Evolutionary conservation across 2,797 vertebrate genomes (phyloP), one percentile per base, ranked within the genome.

Genomic region (Rhynchonycteris naso): DNA sequence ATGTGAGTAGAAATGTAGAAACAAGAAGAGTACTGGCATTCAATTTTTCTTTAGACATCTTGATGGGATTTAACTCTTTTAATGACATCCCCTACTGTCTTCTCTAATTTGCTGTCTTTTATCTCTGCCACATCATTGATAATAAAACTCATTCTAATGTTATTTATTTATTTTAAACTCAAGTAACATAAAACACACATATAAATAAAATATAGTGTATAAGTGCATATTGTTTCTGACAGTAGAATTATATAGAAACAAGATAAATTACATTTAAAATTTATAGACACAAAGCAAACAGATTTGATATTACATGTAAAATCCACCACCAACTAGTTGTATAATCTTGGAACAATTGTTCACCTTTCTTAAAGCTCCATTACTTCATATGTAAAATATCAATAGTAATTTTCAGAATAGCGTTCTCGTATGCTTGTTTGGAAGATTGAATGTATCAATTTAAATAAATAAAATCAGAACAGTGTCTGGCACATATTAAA

Each of bases 181-280:
- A 69, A 56, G 14, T 24, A 26, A 47, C 24, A 90, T n/a, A 71
- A 74, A 65, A 50, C 12, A 33, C 7, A 50, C 8, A 61, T 1
- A 83, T 38, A 35, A 43, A 43, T 28, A 68, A 56, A 35, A 75
- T 75, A 75, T 43, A 71, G 1, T 43, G 47, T 47, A 63, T 54
- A 85, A 75, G 43, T 21, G 35, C 54, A 18, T 76, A 16, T 21
- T 72, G 5, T 18, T 83, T 83, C 38, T 50, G 63, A 59, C n/a
- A 66, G 4, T 47, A 56, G 16, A 88, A 63, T 71, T 61, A 38
- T 33, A 63, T 50, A 72, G 28, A 59, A 66, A 82, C 13, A 81
- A 43, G 26, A n/a, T n/a, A 0, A 79, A 71, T 87, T 65, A 4
- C 19, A 69, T 65, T 92, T 94, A 66, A 94, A 91, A 82, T 90